phyloP scores from a whole-genome alignment of 30 jellyfish, hydroid and myxozoan genomes.

The Aurelia aurita complex sp. Pacific region DNA sequence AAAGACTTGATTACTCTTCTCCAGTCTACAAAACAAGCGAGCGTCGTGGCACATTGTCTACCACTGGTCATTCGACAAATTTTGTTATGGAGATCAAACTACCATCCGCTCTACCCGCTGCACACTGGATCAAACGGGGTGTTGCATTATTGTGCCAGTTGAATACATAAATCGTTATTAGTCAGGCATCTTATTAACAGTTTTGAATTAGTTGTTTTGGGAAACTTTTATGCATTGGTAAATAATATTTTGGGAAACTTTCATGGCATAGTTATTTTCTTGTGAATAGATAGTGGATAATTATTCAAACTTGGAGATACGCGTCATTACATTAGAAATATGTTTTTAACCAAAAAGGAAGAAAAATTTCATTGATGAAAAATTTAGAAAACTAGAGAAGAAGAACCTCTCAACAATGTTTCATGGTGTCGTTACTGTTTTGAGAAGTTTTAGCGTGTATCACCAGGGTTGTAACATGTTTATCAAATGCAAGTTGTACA shows the following conservation, averaged over 20 bases:
- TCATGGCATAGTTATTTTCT: neutral
- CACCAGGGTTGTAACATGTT: neutral
- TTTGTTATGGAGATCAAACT: constrained; percentile 89
- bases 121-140: constrained; percentile 92
- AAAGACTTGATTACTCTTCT: constrained; percentile 67
- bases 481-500: too few species aligned
- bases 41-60: constrained; percentile 91
- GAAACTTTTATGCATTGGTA: neutral
- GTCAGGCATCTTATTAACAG: neutral
- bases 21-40: constrained; percentile 96
- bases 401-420: too few species aligned
- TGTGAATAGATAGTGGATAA: neutral
- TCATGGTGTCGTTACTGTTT: too few species aligned
- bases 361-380: too few species aligned
- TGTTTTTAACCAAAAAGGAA: too few species aligned
- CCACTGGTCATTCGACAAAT: constrained; percentile 95
- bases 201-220: neutral
- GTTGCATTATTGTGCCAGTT: constrained; percentile 90
- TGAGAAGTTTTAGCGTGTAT: too few species aligned
- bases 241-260: too few species aligned
- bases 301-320: neutral
- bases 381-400: too few species aligned
- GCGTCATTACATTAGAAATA: neutral
- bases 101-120: constrained; percentile 78
- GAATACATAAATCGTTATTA: constrained; percentile 31